phyloP scores from a whole-genome alignment of 2,888 invertebrate genomes.

The Cryptus viduatorius region DNA sequence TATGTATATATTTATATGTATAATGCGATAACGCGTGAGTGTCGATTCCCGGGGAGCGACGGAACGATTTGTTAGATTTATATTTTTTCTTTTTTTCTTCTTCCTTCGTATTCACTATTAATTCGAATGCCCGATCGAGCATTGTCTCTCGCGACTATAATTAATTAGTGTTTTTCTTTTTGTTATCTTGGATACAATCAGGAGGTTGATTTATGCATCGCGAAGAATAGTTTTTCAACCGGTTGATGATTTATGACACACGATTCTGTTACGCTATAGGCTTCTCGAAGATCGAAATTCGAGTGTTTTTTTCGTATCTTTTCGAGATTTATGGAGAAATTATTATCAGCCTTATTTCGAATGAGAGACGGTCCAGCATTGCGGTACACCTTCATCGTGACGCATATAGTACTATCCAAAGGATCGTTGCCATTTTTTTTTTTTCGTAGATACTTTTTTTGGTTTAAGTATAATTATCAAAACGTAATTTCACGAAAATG shows the following conservation, averaged over 20 bases:
- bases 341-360: conserved; percentile 51
- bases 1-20: conserved; percentile 40
- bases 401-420: background rate
- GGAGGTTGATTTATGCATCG: conserved; percentile 1
- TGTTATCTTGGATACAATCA: conserved; percentile 3
- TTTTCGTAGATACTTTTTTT: background rate
- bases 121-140: conserved; percentile 51
- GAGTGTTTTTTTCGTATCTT: background rate
- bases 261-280: conserved; percentile 10
- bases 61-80: conserved; percentile 31
- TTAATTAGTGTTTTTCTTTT: conserved; percentile 34
- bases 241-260: conserved; percentile 5
- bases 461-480: background rate
- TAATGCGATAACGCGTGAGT: conserved; percentile 35
- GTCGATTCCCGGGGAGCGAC: background rate
- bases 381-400: conserved; percentile 10
- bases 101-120: conserved; percentile 20
- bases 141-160: conserved; percentile 50
- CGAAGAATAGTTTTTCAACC: background rate
- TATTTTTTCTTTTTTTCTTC: background rate
- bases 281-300: conserved; percentile 13
- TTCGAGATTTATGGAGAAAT: conserved; percentile 26
- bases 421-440: background rate
- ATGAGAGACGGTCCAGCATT: conserved; percentile 14
- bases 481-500: background rate